Evolutionary conservation across 2,113 vertebrate species (phyloP).

Genomic region (Microcebus jonahi): DNA sequence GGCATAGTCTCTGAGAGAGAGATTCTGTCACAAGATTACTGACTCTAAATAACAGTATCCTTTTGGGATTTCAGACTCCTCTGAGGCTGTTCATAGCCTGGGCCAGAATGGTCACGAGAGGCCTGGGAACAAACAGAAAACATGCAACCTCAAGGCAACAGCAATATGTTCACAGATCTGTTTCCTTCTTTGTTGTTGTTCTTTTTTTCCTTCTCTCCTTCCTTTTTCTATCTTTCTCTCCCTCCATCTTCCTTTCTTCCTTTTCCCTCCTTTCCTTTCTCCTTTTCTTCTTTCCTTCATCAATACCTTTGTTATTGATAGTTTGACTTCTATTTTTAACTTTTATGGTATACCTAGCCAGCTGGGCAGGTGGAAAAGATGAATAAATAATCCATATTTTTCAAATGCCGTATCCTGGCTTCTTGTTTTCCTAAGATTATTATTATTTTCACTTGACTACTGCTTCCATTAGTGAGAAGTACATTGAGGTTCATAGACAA

Average conservation of each 20-base stretch:
- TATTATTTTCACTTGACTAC: background rate
- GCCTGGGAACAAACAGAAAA: constrained; percentile 50
- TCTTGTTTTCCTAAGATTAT: background rate
- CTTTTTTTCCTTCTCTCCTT: background rate
- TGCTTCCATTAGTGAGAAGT: background rate
- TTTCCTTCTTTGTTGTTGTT: background rate
- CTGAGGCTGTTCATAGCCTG: background rate
- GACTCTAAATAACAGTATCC: constrained; percentile 33
- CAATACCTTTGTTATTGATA: background rate
- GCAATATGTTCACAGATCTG: background rate
- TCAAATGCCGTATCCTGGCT: background rate
- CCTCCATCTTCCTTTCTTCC: background rate
- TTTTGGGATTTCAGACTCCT: constrained; percentile 50
- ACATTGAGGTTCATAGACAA: background rate
- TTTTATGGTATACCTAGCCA: background rate
- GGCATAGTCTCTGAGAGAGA: constrained; percentile 14
- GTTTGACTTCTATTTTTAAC: background rate
- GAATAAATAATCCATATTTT: background rate
- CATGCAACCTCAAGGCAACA: background rate
- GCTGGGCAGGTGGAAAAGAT: background rate
- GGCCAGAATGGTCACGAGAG: background rate
- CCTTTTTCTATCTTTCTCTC: background rate
- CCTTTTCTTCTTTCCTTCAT: background rate
- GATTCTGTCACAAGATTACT: background rate
- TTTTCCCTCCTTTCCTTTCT: too few species aligned